Percentiles rank a stretch among this genome's conserved stretches.
phyloP scores from a whole-genome alignment of 1,140 invertebrate genomes.

The Drosophila albomicans region DNA sequence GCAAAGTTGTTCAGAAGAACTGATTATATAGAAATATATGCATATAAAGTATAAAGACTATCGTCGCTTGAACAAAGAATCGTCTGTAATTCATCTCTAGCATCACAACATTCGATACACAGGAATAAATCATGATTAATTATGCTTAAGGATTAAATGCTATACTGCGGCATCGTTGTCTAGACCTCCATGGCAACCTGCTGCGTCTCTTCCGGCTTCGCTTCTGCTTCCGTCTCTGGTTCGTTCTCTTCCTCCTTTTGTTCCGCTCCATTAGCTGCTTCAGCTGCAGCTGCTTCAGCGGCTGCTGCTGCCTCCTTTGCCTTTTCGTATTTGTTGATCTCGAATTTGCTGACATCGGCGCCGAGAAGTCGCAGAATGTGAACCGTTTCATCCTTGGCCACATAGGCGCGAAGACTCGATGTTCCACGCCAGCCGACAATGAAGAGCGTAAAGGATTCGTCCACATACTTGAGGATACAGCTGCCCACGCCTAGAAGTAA shows the following conservation, averaged over 20 bases:
- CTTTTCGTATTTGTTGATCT: slow-evolving; percentile 82
- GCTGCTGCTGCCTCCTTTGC: slow-evolving; percentile 67
- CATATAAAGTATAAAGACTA: too few species aligned
- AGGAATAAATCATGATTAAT: neutral
- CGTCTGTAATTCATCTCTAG: neutral
- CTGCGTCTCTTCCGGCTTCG: neutral
- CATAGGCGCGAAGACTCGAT: slow-evolving; percentile 93
- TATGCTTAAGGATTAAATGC: slow-evolving; percentile 6
- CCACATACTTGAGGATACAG: slow-evolving; percentile 90
- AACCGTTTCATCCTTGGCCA: slow-evolving; percentile 92
- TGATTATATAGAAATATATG: too few species aligned
- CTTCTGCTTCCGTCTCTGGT: neutral
- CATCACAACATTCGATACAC: slow-evolving; percentile 2
- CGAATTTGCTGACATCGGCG: slow-evolving; percentile 91
- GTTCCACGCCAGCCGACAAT: slow-evolving; percentile 97
- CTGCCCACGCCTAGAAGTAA: slow-evolving; percentile 88
- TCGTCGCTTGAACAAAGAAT: neutral
- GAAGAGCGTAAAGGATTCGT: slow-evolving; percentile 87
- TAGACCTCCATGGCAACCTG: slow-evolving; percentile 30
- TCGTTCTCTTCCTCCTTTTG: neutral
- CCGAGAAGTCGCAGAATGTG: slow-evolving; percentile 94
- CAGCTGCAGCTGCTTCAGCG: neutral
- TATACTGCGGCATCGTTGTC: neutral
- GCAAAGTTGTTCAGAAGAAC: too few species aligned
- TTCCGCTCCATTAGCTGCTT: neutral